Evolutionary conservation across 2,797 vertebrate genomes (phyloP).

Genomic region (Epinephelus malabaricus): DNA sequence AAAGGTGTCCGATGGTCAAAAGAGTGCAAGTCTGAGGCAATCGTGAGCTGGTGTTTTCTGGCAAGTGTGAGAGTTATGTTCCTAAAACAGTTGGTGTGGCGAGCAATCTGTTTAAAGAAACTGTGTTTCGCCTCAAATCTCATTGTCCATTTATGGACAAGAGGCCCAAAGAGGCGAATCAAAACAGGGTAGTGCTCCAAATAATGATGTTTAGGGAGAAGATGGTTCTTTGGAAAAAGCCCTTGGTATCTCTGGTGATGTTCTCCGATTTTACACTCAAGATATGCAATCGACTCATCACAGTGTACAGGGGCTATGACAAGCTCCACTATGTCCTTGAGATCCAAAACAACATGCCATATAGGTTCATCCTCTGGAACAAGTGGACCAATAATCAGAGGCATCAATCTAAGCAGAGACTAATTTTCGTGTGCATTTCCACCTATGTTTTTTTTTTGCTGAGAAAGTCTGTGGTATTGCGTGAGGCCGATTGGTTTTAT

Average conservation of each 20-base stretch:
- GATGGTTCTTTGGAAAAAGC: slow-evolving; percentile 12
- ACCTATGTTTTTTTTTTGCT: slow-evolving; percentile 14
- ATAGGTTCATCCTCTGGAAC: slow-evolving; percentile 40
- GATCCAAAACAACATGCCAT: slow-evolving; percentile 37
- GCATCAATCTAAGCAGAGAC: slow-evolving; percentile 27
- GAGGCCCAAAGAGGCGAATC: slow-evolving; percentile 38
- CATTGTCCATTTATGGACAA: slow-evolving; percentile 47
- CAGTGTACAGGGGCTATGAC: background rate
- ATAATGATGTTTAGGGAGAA: slow-evolving; percentile 48
- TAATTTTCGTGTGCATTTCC: slow-evolving; percentile 15
- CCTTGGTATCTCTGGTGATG: slow-evolving; percentile 34
- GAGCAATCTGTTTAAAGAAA: slow-evolving; percentile 30
- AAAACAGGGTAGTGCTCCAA: slow-evolving; percentile 39
- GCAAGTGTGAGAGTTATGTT: slow-evolving; percentile 31
- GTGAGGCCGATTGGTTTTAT: slow-evolving; percentile 24
- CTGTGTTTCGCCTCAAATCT: slow-evolving; percentile 35
- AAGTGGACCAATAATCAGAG: slow-evolving; percentile 29
- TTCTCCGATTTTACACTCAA: slow-evolving; percentile 32
- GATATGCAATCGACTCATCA: background rate
- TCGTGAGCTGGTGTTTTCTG: slow-evolving; percentile 38
- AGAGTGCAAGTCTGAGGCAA: slow-evolving; percentile 37
- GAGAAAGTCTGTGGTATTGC: slow-evolving; percentile 21
- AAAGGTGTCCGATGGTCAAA: slow-evolving; percentile 17
- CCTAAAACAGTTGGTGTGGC: slow-evolving; percentile 16
- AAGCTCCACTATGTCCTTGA: slow-evolving; percentile 28